A percentile compares a stretch with the other conserved stretches of the same genome.
phyloP scores from a whole-genome alignment of 2,888 invertebrate species.

The Amphipoea lucens region DNA sequence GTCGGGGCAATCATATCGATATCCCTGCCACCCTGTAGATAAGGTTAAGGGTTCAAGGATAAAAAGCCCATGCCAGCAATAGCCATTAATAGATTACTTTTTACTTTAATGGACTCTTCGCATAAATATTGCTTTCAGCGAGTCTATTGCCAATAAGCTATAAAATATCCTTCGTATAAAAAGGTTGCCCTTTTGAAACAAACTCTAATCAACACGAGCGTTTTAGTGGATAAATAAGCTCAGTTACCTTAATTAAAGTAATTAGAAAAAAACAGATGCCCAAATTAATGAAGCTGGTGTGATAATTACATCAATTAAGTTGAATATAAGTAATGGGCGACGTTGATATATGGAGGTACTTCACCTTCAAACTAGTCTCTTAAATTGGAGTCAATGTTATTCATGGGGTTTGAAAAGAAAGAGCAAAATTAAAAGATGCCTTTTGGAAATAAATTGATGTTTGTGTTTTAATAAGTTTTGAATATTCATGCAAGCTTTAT shows the following conservation, averaged over 20 bases:
- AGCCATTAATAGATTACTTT: conserved; percentile 21
- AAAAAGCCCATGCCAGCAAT: too few species aligned
- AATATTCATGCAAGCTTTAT: neutral
- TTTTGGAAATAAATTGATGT: neutral
- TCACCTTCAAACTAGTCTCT: conserved; percentile 26
- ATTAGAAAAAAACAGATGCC: conserved; percentile 35
- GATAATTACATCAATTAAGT: conserved; percentile 56
- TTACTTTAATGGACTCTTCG: conserved; percentile 1
- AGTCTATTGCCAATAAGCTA: conserved; percentile 19
- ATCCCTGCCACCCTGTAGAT: neutral
- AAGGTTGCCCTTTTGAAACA: conserved; percentile 3
- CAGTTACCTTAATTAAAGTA: conserved; percentile 18
- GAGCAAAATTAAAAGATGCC: neutral
- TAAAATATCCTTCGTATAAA: neutral
- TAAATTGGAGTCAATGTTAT: conserved; percentile 17
- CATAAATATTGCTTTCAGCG: conserved; percentile 5
- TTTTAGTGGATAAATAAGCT: conserved; percentile 14
- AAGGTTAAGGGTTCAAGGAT: neutral
- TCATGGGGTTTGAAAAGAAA: neutral
- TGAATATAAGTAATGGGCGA: conserved; percentile 36
- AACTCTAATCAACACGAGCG: conserved; percentile 18
- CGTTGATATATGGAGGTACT: conserved; percentile 21
- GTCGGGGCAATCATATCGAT: too few species aligned
- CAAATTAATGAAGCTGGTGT: conserved; percentile 29
- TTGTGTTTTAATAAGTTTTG: too few species aligned